A percentile compares a stretch with the other conserved stretches of the same genome.
These are phyloP conservation scores for Graptemys geographica DNA, from an alignment of 2,797 vertebrate genomes.

Conservation along the genomic window DNA sequence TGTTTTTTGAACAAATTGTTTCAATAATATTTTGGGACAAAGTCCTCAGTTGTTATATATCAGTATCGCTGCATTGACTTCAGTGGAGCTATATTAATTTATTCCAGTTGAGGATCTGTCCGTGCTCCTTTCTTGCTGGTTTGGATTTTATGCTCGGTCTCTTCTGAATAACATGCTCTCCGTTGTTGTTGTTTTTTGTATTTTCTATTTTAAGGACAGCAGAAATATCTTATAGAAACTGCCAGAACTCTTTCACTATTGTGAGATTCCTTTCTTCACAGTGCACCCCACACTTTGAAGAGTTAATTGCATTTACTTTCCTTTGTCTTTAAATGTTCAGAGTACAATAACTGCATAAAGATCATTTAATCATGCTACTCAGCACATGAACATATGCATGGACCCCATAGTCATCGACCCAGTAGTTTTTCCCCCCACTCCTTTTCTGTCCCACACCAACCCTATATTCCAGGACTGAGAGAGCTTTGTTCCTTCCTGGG, in stretches of 20 bases:
- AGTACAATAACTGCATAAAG: background rate
- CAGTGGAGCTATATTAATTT: background rate
- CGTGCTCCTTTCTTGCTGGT: background rate
- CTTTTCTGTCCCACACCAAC: too few relatives aligned
- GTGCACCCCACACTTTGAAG: background rate
- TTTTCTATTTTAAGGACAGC: background rate
- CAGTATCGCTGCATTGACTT: background rate
- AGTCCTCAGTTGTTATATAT: background rate
- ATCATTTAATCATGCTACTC: too few relatives aligned
- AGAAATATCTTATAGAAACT: background rate
- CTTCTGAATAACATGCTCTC: background rate
- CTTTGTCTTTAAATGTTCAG: background rate
- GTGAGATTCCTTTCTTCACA: background rate
- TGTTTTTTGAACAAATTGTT: background rate
- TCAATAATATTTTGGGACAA: background rate
- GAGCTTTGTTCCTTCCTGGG: background rate
- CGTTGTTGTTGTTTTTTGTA: background rate
- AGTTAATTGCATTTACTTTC: background rate
- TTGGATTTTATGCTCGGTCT: background rate
- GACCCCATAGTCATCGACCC: background rate
- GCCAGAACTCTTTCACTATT: background rate
- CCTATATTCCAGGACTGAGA: background rate
- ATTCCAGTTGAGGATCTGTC: background rate
- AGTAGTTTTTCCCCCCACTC: background rate
- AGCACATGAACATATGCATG: rapidly evolving